phyloP scores from a whole-genome alignment of 1,140 invertebrate species.

The Conus betulinus region DNA sequence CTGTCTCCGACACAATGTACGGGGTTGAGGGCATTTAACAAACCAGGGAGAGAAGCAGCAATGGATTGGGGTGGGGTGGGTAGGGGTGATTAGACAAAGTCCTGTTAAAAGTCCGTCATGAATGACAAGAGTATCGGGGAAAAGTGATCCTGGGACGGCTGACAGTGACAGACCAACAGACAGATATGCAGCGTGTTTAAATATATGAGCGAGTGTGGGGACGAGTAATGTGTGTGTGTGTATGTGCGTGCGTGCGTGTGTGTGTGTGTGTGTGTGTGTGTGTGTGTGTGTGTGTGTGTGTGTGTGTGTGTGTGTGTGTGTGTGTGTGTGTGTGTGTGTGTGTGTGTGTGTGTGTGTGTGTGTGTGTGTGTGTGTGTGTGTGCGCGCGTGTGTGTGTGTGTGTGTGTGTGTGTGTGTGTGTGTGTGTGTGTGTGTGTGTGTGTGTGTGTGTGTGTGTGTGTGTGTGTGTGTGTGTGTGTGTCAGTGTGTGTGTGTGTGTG shows the following conservation, averaged over 20 bases:
- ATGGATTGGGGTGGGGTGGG: no score
- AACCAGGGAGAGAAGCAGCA: no score
- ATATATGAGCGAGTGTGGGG: no score
- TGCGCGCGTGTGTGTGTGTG: not conserved
- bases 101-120: no score
- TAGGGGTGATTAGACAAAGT: no score
- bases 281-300: not conserved
- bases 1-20: no score
- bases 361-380: not conserved
- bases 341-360: not conserved
- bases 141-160: no score
- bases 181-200: no score
- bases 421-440: not conserved
- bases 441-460: not conserved
- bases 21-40: no score
- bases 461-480: not conserved
- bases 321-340: not conserved
- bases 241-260: not conserved
- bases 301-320: not conserved
- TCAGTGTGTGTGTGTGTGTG: not conserved
- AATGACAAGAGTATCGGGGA: no score
- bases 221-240: not conserved
- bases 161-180: no score
- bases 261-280: conserved; percentile 2
- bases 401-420: conserved; percentile 9